Percentiles rank a stretch among this genome's conserved stretches.
Conservation (phyloP, 2,888 invertebrate genomes). For the Malacosoma neustria region DNA sequence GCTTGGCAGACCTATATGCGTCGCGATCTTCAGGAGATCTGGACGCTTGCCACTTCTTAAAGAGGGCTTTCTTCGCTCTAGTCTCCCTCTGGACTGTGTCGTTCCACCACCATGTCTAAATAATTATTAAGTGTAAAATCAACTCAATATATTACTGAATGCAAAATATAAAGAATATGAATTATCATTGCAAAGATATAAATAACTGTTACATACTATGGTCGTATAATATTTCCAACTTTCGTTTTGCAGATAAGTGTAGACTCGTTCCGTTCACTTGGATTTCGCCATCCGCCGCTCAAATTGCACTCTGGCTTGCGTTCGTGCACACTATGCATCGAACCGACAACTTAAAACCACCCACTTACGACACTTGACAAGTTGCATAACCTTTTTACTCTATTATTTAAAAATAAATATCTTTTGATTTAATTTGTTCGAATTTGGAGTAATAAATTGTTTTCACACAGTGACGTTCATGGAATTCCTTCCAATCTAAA, state of each 20-base stretch:
- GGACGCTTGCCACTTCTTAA: no score
- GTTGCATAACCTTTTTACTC: slow-evolving; percentile 9
- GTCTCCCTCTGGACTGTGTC: no score
- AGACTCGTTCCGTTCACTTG: slow-evolving; percentile 61
- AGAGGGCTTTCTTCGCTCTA: no score
- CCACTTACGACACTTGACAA: slow-evolving; percentile 26
- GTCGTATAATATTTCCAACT: no score
- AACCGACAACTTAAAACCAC: slow-evolving; percentile 24
- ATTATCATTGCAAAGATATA: slow-evolving; percentile 37
- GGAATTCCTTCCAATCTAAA: slow-evolving; percentile 27
- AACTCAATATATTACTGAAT: no score
- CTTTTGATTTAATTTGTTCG: not conserved
- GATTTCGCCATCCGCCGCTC: slow-evolving; percentile 60
- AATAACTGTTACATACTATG: no score
- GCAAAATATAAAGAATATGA: no score
- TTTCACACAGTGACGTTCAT: not conserved
- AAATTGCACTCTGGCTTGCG: slow-evolving; percentile 47
- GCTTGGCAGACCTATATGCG: no score
- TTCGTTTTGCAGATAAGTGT: slow-evolving; percentile 62
- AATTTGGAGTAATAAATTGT: slow-evolving; percentile 3
- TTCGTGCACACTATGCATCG: slow-evolving; percentile 36
- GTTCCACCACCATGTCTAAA: no score
- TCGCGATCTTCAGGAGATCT: no score
- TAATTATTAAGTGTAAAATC: no score
- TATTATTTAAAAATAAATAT: not conserved